These are phyloP conservation scores for Ericerus pela DNA, from an alignment of 1,140 invertebrate species.

Conservation along the genomic window DNA sequence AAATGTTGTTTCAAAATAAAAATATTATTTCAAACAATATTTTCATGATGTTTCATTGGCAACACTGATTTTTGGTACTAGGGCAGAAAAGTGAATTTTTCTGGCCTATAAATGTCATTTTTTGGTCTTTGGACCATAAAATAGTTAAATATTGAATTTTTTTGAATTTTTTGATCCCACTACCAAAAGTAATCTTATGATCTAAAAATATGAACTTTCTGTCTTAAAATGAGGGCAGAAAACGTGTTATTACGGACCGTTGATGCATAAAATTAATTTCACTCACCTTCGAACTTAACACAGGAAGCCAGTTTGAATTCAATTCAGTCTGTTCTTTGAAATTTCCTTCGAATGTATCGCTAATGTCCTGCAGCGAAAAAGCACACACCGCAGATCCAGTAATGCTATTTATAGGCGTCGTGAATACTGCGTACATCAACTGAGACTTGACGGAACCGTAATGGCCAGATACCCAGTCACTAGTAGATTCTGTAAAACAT, in stretches of 20 bases:
- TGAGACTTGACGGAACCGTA: slow-evolving; percentile 46
- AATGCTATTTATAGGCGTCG: slow-evolving; percentile 87
- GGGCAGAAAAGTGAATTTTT: too few relatives aligned
- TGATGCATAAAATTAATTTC: too few relatives aligned
- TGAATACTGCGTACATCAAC: slow-evolving; percentile 90
- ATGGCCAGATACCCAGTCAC: slow-evolving; percentile 51
- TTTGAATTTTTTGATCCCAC: too few relatives aligned
- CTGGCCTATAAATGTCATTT: too few relatives aligned
- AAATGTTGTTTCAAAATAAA: too few relatives aligned
- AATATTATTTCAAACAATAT: too few relatives aligned
- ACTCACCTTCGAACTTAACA: slow-evolving; percentile 44
- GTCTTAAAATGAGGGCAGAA: not conserved
- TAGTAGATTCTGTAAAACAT: slow-evolving; percentile 58
- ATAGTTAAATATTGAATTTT: too few relatives aligned
- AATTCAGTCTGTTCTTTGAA: slow-evolving; percentile 87
- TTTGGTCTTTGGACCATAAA: too few relatives aligned
- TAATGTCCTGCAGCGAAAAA: slow-evolving; percentile 75
- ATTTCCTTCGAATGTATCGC: slow-evolving; percentile 73
- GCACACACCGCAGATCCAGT: slow-evolving; percentile 92
- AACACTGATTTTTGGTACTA: too few relatives aligned
- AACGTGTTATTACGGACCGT: not conserved
- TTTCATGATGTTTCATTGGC: too few relatives aligned
- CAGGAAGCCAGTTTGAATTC: slow-evolving; percentile 82
- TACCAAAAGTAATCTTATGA: too few relatives aligned
- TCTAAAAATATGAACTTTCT: too few relatives aligned